These are phyloP conservation scores for Dolichotis patagonum DNA, from an alignment of 2,113 vertebrate species.

Conservation along the genomic window DNA sequence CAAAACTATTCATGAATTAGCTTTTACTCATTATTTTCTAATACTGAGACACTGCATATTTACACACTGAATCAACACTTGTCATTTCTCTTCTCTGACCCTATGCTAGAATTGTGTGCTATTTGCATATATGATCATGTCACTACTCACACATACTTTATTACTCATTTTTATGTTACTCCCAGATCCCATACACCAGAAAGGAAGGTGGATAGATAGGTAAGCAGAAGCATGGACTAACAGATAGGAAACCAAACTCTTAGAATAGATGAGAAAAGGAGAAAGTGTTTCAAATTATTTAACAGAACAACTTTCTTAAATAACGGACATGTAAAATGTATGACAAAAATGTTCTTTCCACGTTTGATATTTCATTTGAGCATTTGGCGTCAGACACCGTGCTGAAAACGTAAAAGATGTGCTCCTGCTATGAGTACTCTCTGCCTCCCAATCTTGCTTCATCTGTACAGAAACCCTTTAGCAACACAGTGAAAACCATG, in stretches of 20 bases:
- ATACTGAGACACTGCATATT: background rate
- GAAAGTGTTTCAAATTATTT: background rate
- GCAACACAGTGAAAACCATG: slow-evolving; percentile 31
- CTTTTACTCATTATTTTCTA: slow-evolving; percentile 40
- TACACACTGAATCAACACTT: background rate
- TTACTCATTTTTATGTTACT: background rate
- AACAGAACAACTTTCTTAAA: background rate
- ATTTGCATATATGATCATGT: background rate
- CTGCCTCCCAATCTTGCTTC: slow-evolving; percentile 8
- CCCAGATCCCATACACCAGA: background rate
- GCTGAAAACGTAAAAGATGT: background rate
- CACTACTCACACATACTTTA: background rate
- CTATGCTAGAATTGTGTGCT: background rate
- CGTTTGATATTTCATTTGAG: background rate
- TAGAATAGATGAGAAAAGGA: background rate
- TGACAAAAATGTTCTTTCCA: background rate
- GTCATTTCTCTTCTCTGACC: background rate
- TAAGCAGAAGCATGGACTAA: background rate
- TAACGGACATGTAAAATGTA: background rate
- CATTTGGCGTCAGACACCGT: background rate
- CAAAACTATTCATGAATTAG: slow-evolving; percentile 34
- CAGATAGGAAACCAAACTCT: background rate
- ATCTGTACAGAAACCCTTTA: slow-evolving; percentile 16
- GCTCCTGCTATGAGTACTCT: fast-evolving
- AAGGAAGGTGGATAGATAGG: background rate